Evolutionary conservation across 2,888 invertebrate species (phyloP), one percentile per base, ranked within the genome.

Genomic region (Ctenicera cuprea): DNA sequence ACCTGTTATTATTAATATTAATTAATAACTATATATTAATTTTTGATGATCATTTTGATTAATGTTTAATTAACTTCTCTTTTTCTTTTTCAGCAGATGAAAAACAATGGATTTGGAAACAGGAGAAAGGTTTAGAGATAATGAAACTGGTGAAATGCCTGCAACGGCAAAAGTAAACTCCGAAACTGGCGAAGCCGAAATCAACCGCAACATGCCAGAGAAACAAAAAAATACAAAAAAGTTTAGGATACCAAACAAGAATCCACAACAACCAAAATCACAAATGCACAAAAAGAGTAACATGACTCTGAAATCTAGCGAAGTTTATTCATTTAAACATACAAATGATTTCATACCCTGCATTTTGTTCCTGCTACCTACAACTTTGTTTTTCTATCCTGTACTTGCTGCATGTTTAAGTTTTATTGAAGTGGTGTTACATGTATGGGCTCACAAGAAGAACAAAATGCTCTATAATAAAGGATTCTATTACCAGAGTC

Each of bases 371-470:
- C 86, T 92, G 11, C 87, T 92, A 78, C 92, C 92, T 0, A 90
- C 92, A 1, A 80, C 91, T 0, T 89, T 91, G 84, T 85, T 90
- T 54, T 91, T 90, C 78, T 90, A 91, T 9, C 88, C 90, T 8
- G 79, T 90, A 16, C 82, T 90, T 9, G 89, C 89, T 50, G 82
- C 89, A 0, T 76, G 90, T 26, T n/a, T 92, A 26, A 87, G 89
- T 57, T 69, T 90, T 0, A 79, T 91, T 11, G 94, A 94, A 86
- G 86, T 90, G 16, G 85, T 88, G n/a, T 85, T 94, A 26, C 94
- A 94, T 83, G 88, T 90, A n/a, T 89, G 90, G 87, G 91, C 93
- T 7, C 94, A 94, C 81, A 90, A 90, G 77, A 92, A 92, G 81
- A 94, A 93, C 81, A 91, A 90, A 78, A 84, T 85, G 54, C 85